These are phyloP conservation scores for Cephalopholis sonnerati DNA, from an alignment of 2,113 vertebrate species.

Conservation along the genomic window DNA sequence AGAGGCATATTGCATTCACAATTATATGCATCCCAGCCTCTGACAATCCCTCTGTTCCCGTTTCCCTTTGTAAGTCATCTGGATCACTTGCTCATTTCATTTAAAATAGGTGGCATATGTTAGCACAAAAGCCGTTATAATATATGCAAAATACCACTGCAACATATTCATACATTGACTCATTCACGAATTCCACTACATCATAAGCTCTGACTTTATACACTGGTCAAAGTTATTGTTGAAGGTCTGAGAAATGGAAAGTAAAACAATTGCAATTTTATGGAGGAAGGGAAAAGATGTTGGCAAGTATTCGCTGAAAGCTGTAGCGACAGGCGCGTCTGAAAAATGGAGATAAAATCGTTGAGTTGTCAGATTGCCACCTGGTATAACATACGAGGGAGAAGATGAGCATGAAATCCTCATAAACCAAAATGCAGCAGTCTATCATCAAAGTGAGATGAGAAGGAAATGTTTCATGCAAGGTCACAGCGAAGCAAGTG, in stretches of 20 bases:
- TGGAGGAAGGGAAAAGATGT: constrained; percentile 46
- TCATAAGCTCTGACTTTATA: constrained; percentile 13
- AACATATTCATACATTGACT: constrained; percentile 36
- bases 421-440: constrained; percentile 81
- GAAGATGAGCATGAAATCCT: constrained; percentile 80
- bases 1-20: constrained; percentile 67
- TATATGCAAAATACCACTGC: constrained; percentile 54
- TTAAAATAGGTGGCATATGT: constrained; percentile 63
- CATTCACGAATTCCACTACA: constrained; percentile 26
- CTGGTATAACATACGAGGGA: constrained; percentile 75
- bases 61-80: constrained; percentile 73
- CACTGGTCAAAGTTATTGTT: constrained; percentile 51
- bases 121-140: constrained; percentile 40
- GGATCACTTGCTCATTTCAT: constrained; percentile 68
- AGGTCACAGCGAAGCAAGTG: constrained; percentile 82
- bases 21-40: constrained; percentile 62
- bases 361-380: constrained; percentile 80
- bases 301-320: constrained; percentile 45
- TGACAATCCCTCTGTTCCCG: constrained; percentile 67
- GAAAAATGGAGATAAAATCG: constrained; percentile 71
- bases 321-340: constrained; percentile 31
- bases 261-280: constrained; percentile 58
- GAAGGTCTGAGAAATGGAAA: constrained; percentile 47
- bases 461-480: constrained; percentile 79
- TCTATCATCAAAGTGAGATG: constrained; percentile 78